Base-by-base conservation (phyloP, 2,888 invertebrate species). In the Hirtodrosophila histrioides region DNA sequence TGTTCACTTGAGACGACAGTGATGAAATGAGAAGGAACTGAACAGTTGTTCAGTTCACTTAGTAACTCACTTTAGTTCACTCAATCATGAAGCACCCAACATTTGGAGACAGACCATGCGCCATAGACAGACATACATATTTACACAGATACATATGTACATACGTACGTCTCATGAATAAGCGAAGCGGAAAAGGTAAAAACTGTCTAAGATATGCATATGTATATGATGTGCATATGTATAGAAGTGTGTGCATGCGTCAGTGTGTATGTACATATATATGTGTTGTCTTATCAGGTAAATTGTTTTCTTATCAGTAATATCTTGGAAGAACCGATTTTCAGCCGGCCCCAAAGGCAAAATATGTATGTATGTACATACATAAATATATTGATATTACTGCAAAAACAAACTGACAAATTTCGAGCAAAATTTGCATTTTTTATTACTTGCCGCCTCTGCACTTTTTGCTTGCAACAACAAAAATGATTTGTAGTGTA, bases 271-370 rank as follows among this genome's bases (percentile, higher is more conserved):
- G 36, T 50, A 37, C 46, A 44, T 65, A 8, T 54, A 33, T 37
- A 11, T 46, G 23, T 45, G 35, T 54, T 75, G 72, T 69, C 62
- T 78, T 78, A 81, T 81, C 80, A 74, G 68, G 48, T 66, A 70
- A 72, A 64, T 69, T 50, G 41, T 31, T 50, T 54, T 69, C 69
- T 75, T 80, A 80, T 80, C 79, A 75, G 83, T 44, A 73, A 80
- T 81, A 71, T 86, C 81, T 86, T 78, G 58, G 51, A 84, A 77
- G 55, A 74, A 51, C 64, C 62, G 40, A 65, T 75, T 75, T 64
- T 31, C 29, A 64, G 24, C 51, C 35, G 33, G 43, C 37, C n/a
- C 12, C 12, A 31, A 8, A 51, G n/a, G 17, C 17, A 17, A 64
- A 48, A 41, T 17, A 31, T 35, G 36, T 31, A 29, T 31, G 33